Evolutionary conservation across 2,888 invertebrate genomes (phyloP).

Genomic region (Creontiades dilutus): DNA sequence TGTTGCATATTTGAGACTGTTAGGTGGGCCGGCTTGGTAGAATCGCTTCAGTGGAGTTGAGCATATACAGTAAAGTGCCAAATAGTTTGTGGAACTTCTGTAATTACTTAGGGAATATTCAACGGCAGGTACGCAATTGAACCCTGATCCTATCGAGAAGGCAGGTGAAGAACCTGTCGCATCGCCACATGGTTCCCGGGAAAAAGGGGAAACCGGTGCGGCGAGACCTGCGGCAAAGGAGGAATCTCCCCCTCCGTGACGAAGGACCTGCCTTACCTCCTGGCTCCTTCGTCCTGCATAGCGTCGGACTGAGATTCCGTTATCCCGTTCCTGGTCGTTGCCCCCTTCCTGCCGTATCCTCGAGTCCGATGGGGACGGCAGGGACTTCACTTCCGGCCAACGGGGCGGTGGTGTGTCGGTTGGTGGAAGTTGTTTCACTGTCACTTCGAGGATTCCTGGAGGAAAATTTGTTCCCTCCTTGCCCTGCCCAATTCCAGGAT

Average conservation of each 20-base stretch:
- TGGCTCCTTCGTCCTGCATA: conserved; percentile 18
- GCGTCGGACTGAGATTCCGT: not conserved
- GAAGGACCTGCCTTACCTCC: conserved; percentile 52
- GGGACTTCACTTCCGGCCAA: conserved; percentile 6
- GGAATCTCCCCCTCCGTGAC: not conserved
- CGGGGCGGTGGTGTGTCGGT: not conserved
- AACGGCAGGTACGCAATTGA: too few species aligned
- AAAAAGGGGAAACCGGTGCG: not conserved
- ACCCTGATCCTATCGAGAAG: not conserved
- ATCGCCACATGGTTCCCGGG: not conserved
- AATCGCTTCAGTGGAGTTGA: too few species aligned
- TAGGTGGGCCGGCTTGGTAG: too few species aligned
- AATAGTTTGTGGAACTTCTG: too few species aligned
- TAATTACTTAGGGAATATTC: too few species aligned
- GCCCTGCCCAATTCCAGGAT: too few species aligned
- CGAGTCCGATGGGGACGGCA: not conserved
- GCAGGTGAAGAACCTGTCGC: not conserved
- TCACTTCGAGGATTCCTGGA: not conserved
- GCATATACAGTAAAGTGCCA: too few species aligned
- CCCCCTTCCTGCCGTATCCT: conserved; percentile 38
- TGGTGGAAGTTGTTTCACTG: not conserved
- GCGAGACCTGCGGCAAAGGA: not conserved
- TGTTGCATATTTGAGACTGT: too few species aligned
- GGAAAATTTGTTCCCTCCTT: too few species aligned
- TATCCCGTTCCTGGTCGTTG: conserved; percentile 42